phyloP scores from a whole-genome alignment of 2,797 vertebrate species.

The Cichlasoma orientale region DNA sequence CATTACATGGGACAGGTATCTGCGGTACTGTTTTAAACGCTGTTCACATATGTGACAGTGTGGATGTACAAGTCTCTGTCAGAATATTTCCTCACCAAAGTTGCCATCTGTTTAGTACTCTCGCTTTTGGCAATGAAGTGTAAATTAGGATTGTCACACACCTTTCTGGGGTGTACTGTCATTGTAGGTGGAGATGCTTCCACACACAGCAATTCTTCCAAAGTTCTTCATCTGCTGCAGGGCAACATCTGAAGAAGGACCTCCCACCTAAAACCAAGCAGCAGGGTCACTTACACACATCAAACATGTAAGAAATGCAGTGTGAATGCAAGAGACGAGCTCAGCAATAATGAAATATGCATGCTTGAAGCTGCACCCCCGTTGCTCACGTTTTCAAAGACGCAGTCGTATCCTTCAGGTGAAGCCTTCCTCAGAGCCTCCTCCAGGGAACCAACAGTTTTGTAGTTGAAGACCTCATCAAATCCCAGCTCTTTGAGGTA shows the following conservation, averaged over 20 bases:
- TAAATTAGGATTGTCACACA: slow-evolving; percentile 25
- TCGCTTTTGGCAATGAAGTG: too few relatives aligned
- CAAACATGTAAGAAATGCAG: too few relatives aligned
- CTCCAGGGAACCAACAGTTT: slow-evolving; percentile 85
- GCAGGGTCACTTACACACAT: neutral
- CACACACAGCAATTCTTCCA: slow-evolving; percentile 89
- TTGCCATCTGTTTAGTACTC: too few relatives aligned
- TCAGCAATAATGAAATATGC: neutral
- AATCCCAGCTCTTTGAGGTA: slow-evolving; percentile 89
- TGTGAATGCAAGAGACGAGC: neutral
- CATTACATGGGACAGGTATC: too few relatives aligned
- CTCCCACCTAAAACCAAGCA: slow-evolving; percentile 78
- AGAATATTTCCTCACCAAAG: too few relatives aligned
- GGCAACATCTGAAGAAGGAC: slow-evolving; percentile 78
- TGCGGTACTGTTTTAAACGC: too few relatives aligned
- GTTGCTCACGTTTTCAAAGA: slow-evolving; percentile 86
- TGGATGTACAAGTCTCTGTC: too few relatives aligned
- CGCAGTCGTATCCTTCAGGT: slow-evolving; percentile 90
- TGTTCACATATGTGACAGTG: too few relatives aligned
- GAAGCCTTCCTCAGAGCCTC: slow-evolving; percentile 85
- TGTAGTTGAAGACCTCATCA: slow-evolving; percentile 92
- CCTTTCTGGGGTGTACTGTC: slow-evolving; percentile 79
- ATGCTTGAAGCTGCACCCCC: neutral
- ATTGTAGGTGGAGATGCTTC: slow-evolving; percentile 86
- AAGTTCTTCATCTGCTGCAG: slow-evolving; percentile 86